These are phyloP conservation scores for Pseudorectes ferrugineus DNA, from an alignment of 2,113 vertebrate species.

Conservation along the genomic window DNA sequence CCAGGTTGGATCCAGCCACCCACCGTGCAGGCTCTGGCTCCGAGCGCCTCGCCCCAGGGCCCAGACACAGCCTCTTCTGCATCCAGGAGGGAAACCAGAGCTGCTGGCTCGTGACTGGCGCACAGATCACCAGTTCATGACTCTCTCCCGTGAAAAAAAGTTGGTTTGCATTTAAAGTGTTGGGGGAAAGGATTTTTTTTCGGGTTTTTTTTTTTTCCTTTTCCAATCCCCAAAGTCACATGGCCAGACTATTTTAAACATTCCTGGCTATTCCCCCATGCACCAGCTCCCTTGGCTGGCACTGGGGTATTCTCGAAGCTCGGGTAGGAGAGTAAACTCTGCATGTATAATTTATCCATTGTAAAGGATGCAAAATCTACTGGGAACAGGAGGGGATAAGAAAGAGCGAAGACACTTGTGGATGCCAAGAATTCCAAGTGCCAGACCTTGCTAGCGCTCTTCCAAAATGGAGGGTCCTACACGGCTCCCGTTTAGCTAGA, in stretches of 20 bases:
- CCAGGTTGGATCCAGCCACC: neutral
- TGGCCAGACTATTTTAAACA: constrained; percentile 67
- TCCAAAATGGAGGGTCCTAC: constrained; percentile 61
- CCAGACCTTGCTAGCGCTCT: constrained; percentile 52
- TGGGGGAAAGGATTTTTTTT: neutral
- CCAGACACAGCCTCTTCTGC: neutral
- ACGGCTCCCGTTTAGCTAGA: constrained; percentile 47
- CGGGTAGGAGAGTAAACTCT: constrained; percentile 57
- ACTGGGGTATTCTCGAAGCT: constrained; percentile 52
- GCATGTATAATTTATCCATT: constrained; percentile 65
- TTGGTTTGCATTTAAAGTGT: neutral
- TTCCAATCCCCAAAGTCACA: constrained; percentile 48
- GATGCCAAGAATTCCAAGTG: constrained; percentile 64
- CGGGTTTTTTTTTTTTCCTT: neutral
- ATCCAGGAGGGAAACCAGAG: constrained; percentile 28
- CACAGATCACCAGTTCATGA: constrained; percentile 1
- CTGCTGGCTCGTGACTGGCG: constrained; percentile 14
- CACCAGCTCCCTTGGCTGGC: constrained; percentile 53
- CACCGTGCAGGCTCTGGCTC: neutral
- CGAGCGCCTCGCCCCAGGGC: neutral
- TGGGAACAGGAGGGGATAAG: constrained; percentile 64
- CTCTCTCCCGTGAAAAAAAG: neutral
- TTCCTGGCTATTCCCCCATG: constrained; percentile 64
- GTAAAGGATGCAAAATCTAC: constrained; percentile 64
- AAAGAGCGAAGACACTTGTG: constrained; percentile 59